Evolutionary conservation across 2,888 invertebrate species (phyloP).

Genomic region (Apomyelois bistriatella): DNA sequence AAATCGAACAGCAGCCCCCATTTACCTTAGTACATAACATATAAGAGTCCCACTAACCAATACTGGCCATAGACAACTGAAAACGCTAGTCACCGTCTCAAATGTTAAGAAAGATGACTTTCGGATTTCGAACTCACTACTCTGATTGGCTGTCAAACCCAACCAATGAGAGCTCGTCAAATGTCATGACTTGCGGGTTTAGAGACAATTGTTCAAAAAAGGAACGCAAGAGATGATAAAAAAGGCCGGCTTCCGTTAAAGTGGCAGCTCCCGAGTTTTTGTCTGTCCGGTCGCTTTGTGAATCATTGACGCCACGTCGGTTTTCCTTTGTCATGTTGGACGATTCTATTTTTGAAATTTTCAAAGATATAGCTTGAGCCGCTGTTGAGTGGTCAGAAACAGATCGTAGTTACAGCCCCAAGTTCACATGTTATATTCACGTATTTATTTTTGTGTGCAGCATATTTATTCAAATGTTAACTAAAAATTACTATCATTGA

Average conservation of each 20-base stretch:
- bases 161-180: constrained; percentile 76
- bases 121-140: constrained; percentile 62
- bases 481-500: too few species aligned
- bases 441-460: too few species aligned
- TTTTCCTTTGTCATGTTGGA: constrained; percentile 14
- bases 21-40: constrained; percentile 21
- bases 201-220: constrained; percentile 60
- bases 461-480: too few species aligned
- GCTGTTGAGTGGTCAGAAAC: neutral
- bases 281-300: constrained; percentile 43
- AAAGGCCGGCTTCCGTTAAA: constrained; percentile 72
- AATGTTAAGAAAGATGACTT: constrained; percentile 75
- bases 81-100: constrained; percentile 59
- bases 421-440: too few species aligned
- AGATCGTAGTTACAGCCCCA: neutral
- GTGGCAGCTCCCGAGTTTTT: constrained; percentile 65
- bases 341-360: neutral
- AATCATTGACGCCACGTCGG: constrained; percentile 33
- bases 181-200: constrained; percentile 69
- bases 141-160: constrained; percentile 76
- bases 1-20: neutral
- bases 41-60: constrained; percentile 18
- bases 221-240: constrained; percentile 32
- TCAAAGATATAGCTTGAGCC: neutral
- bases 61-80: constrained; percentile 21